A percentile compares a stretch with the other conserved stretches of the same genome.
Evolutionary conservation across 2,113 vertebrate species (phyloP).

Genomic region (Entelurus aequoreus): DNA sequence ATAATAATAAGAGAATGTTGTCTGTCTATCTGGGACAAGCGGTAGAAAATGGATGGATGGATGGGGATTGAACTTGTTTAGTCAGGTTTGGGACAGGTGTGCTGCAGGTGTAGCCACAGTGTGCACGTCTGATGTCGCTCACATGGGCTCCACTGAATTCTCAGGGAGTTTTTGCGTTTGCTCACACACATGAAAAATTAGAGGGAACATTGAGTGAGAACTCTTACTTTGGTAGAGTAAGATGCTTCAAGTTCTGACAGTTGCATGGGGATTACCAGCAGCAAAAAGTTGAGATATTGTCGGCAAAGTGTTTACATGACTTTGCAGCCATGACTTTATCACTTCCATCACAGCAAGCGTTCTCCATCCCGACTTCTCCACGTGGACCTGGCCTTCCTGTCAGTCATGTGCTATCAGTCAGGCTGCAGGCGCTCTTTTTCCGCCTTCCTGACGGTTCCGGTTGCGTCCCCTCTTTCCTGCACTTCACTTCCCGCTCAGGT

Average conservation of each 20-base stretch:
- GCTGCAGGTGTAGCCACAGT: no score
- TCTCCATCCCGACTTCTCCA: constrained; percentile 45
- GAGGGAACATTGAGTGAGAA: no score
- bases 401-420: constrained; percentile 68
- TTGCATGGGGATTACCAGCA: constrained; percentile 28
- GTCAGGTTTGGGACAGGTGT: no score
- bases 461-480: constrained; percentile 36
- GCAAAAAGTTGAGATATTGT: constrained; percentile 23
- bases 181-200: no score
- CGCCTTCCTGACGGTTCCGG: constrained; percentile 29
- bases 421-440: constrained; percentile 58
- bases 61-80: no score
- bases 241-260: constrained; percentile 12
- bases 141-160: no score
- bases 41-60: no score
- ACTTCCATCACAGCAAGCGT: constrained; percentile 39
- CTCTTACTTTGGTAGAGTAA: background rate
- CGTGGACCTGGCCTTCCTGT: constrained; percentile 67
- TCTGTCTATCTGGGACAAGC: no score
- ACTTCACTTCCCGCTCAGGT: constrained; percentile 14
- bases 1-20: no score
- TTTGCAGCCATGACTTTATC: constrained; percentile 31
- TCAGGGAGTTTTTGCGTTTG: no score
- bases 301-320: constrained; percentile 49
- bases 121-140: no score